Evolutionary conservation across 2,113 vertebrate species (phyloP).

Genomic region (Mesembrinibis cayennensis): DNA sequence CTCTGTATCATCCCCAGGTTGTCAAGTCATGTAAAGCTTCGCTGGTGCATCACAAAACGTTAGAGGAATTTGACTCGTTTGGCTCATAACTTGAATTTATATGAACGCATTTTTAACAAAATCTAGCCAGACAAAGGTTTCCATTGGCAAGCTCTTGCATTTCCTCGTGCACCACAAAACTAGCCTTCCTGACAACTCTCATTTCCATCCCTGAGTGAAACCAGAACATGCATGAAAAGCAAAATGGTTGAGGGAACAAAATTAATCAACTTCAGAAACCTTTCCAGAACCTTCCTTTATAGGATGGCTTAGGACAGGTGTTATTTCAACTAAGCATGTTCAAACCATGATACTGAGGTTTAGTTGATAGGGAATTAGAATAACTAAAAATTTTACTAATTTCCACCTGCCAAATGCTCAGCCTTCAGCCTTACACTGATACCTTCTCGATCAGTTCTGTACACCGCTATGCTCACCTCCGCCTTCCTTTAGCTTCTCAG

Average conservation of each 20-base stretch:
- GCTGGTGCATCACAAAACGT: background rate
- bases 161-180: background rate
- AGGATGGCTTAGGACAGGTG: background rate
- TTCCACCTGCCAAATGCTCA: background rate
- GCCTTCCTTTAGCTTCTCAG: background rate
- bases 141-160: background rate
- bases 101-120: background rate
- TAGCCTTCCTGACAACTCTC: background rate
- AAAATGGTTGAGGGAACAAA: background rate
- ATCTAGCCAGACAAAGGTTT: background rate
- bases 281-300: background rate
- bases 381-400: background rate
- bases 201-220: conserved; percentile 32
- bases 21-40: background rate
- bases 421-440: background rate
- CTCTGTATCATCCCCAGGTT: background rate
- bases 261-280: conserved; percentile 27
- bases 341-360: too few species aligned
- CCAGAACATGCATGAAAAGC: background rate
- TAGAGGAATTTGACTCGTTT: background rate
- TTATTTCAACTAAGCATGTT: background rate
- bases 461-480: background rate
- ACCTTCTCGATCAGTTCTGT: background rate
- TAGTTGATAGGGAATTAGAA: background rate
- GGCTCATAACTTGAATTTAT: background rate